phyloP scores from a whole-genome alignment of 2,888 invertebrate genomes.

The Dryocosmus kuriphilus region DNA sequence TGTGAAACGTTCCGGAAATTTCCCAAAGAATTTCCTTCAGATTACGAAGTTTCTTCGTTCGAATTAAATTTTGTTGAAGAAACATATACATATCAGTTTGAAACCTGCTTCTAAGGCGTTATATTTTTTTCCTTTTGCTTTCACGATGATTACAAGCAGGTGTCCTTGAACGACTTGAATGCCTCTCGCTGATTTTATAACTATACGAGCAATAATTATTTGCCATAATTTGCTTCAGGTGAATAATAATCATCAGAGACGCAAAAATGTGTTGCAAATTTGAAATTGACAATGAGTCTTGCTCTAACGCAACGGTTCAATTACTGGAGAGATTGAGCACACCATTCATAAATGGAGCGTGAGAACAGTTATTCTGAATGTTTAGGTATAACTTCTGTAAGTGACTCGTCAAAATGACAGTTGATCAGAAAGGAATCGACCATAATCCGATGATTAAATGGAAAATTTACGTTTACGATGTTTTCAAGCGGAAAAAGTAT shows the following conservation, averaged over 20 bases:
- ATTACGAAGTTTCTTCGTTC: too few species aligned
- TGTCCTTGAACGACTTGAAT: background rate
- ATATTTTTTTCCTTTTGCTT: background rate
- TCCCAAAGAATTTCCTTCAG: too few species aligned
- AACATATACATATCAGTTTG: background rate
- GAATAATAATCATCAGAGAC: background rate
- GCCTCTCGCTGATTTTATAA: background rate
- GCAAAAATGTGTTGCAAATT: background rate
- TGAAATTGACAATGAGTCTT: background rate
- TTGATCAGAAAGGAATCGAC: background rate
- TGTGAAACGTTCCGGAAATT: too few species aligned
- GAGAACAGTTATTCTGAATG: constrained; percentile 54
- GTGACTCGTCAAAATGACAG: background rate
- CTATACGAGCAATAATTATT: background rate
- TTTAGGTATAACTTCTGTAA: background rate
- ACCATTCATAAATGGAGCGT: constrained; percentile 56
- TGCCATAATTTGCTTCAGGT: background rate
- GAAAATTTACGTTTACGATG: background rate
- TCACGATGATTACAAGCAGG: background rate
- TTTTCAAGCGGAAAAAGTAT: background rate
- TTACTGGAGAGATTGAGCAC: constrained; percentile 40
- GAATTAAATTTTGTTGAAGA: too few species aligned
- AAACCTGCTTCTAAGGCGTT: background rate
- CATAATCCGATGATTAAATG: background rate
- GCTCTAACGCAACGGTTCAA: background rate